phyloP scores from a whole-genome alignment of 2,888 invertebrate genomes.

The Podabrus alpinus region DNA sequence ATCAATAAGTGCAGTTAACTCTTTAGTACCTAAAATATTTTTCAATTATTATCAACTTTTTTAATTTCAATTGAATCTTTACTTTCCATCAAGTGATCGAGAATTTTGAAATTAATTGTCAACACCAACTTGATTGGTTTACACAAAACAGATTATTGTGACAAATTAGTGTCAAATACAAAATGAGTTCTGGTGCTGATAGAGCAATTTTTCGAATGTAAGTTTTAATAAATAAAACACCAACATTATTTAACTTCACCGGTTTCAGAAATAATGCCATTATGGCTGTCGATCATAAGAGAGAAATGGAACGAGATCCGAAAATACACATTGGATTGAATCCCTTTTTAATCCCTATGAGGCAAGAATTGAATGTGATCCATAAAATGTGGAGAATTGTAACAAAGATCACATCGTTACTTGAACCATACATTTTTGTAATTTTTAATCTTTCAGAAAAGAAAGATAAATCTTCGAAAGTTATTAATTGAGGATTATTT shows the following conservation, averaged over 20 bases:
- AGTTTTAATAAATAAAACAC: neutral
- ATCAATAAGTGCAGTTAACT: no score
- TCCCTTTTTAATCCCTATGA: constrained; percentile 36
- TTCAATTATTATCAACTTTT: no score
- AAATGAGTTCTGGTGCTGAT: neutral
- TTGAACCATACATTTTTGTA: neutral
- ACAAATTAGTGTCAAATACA: neutral
- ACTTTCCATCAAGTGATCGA: no score
- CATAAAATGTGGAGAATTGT: constrained; percentile 17
- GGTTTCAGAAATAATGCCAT: constrained; percentile 33
- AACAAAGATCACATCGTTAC: neutral
- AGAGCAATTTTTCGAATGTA: constrained; percentile 4
- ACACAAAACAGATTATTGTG: neutral
- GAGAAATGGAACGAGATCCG: constrained; percentile 28
- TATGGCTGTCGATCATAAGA: constrained; percentile 32
- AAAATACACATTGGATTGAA: constrained; percentile 38
- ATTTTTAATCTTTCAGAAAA: neutral
- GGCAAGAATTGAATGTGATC: constrained; percentile 34
- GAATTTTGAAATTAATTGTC: no score
- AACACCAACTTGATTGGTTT: neutral
- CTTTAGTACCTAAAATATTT: no score
- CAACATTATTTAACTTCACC: neutral
- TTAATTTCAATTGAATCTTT: no score
- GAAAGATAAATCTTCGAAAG: constrained; percentile 27
- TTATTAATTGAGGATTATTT: constrained; percentile 41